These are phyloP conservation scores for Megalopta genalis DNA, from an alignment of 1,140 invertebrate genomes.

Conservation along the genomic window DNA sequence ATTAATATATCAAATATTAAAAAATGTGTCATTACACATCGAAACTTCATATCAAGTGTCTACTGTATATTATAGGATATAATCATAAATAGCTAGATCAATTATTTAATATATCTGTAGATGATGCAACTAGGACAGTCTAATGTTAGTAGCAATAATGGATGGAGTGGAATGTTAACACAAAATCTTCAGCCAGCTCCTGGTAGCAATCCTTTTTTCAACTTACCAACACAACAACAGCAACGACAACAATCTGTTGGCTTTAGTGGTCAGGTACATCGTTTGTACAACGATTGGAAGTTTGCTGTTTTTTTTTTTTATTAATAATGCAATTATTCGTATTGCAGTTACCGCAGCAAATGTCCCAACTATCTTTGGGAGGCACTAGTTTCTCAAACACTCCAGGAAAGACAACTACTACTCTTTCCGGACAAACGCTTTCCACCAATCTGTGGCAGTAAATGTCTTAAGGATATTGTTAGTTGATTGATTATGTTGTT, in stretches of 20 bases:
- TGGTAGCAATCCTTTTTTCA: conserved; percentile 78
- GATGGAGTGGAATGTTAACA: conserved; percentile 76
- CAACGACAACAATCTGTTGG: conserved; percentile 59
- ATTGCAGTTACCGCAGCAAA: conserved; percentile 81
- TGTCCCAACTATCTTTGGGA: conserved; percentile 80
- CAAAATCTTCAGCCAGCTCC: conserved; percentile 78
- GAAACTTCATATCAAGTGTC: no score
- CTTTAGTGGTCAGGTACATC: conserved; percentile 68
- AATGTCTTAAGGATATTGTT: conserved; percentile 65
- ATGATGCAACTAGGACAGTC: conserved; percentile 74
- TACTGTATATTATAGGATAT: background rate
- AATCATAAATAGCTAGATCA: conserved; percentile 9
- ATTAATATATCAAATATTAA: no score
- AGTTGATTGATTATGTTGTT: conserved; percentile 69
- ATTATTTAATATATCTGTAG: conserved; percentile 37
- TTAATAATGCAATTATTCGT: conserved; percentile 19
- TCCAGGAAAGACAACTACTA: conserved; percentile 67
- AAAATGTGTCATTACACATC: no score
- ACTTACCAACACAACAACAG: conserved; percentile 65
- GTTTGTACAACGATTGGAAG: background rate
- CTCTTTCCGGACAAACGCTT: conserved; percentile 77
- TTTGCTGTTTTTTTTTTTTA: background rate
- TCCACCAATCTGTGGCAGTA: conserved; percentile 82
- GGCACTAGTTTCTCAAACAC: conserved; percentile 64
- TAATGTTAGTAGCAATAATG: conserved; percentile 72